These are phyloP conservation scores for Drosophila funebris DNA, from an alignment of 1,140 invertebrate species.

Conservation along the genomic window DNA sequence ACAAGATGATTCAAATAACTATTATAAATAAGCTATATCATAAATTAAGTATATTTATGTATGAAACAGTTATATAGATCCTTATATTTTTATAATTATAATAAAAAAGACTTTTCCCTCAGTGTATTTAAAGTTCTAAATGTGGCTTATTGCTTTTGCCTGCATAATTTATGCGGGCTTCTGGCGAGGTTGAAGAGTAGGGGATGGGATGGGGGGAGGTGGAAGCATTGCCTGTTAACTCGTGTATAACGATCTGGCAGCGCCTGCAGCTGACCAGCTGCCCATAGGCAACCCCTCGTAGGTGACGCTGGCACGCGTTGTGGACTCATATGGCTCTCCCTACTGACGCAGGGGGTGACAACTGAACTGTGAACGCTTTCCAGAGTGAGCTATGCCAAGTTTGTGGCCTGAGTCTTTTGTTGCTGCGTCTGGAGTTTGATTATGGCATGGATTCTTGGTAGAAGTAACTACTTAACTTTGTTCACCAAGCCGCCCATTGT, in stretches of 20 bases:
- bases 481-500: conserved; percentile 39
- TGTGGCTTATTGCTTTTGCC: conserved; percentile 61
- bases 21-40: no score
- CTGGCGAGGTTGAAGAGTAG: neutral
- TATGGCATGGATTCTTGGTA: conserved; percentile 35
- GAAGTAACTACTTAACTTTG: conserved; percentile 9
- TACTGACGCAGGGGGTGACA: conserved; percentile 38
- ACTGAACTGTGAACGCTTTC: conserved; percentile 65
- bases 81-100: no score
- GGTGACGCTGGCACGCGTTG: conserved; percentile 69
- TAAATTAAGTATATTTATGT: no score
- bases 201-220: no score
- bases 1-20: no score
- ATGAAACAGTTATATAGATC: no score
- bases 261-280: conserved; percentile 73
- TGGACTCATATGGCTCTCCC: conserved; percentile 2
- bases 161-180: conserved; percentile 67
- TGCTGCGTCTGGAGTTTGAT: conserved; percentile 1
- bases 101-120: no score
- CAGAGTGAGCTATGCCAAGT: conserved; percentile 43
- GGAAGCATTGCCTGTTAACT: conserved; percentile 63
- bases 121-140: conserved; percentile 22
- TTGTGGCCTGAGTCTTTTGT: conserved; percentile 56
- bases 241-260: conserved; percentile 70
- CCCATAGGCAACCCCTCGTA: conserved; percentile 26